Evolutionary conservation across 2,888 invertebrate species (phyloP), one percentile per base, ranked within the genome.

Genomic region (Mythimna ferrago): DNA sequence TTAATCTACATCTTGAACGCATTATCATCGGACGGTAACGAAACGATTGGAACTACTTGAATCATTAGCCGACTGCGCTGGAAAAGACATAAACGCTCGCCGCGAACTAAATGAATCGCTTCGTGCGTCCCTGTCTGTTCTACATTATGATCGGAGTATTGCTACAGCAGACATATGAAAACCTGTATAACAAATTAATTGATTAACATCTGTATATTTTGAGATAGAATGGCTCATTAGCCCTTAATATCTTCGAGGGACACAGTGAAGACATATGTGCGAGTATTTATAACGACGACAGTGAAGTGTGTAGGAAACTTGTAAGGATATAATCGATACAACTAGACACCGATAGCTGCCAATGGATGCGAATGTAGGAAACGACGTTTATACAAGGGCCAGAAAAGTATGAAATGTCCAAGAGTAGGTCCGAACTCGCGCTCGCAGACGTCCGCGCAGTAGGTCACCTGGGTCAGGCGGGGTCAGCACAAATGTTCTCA

Each of bases 1-100:
- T 11, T 16, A n/a, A 35, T 9, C 4, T 19, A 21, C 38, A n/a
- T 44, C 32, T 56, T 21, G 19, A 44, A 16, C 3, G 11, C 7
- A 16, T 58, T 5, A 26, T 51, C 38, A 51, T 11, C 19, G 7
- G 48, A 14, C 14, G 2, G 0, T 6, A 38, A 11, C 26, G 26
- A n/a, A 51, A 5, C 35, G 14, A 14, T 21, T 32, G n/a, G 6
- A n/a, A 14, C 38, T 1, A 26, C 21, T 26, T 35, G 35, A 26
- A 6, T 14, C n/a, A 10, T 10, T 58, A 9, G 16, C 32, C 19
- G 35, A 14, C 58, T 44, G 35, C 76, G 51, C 10, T 53, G 44
- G 11, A n/a, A 53, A 67, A 73, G 26, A 73, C 76, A 73, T 58
- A 48, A 60, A 76, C 74, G 77, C 53, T 48, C n/a, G 11, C 11